These are phyloP conservation scores for Orchesella flavescens DNA, from an alignment of 2,888 invertebrate species.

Conservation along the genomic window DNA sequence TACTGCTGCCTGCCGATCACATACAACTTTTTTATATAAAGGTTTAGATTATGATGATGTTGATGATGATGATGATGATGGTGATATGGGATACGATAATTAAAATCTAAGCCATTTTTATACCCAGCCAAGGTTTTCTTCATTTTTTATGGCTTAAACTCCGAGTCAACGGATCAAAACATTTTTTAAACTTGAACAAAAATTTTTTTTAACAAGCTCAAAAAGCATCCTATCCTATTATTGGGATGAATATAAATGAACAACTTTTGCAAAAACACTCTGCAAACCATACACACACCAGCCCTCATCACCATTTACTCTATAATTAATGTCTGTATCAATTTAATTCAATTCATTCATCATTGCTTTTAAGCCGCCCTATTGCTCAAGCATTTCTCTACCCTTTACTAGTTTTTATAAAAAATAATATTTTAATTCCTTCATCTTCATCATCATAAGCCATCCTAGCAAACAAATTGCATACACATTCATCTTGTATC, in stretches of 20 bases:
- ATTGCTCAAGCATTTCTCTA: neutral
- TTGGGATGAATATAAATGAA: too few species aligned
- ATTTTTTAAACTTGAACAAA: too few species aligned
- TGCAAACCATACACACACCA: too few species aligned
- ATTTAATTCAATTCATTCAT: constrained; percentile 29
- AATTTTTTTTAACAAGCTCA: too few species aligned
- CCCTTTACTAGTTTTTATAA: neutral
- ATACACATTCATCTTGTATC: neutral
- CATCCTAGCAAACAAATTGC: neutral
- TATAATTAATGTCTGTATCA: constrained; percentile 19
- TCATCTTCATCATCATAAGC: neutral
- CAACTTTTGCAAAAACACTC: too few species aligned
- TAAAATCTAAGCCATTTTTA: neutral
- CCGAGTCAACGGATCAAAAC: too few species aligned
- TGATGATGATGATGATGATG: too few species aligned
- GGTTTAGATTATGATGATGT: neutral
- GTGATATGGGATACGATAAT: neutral
- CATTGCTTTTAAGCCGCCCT: constrained; percentile 2
- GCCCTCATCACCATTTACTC: too few species aligned
- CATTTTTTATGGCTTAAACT: too few species aligned
- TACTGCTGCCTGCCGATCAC: neutral
- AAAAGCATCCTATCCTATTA: too few species aligned
- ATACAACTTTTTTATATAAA: neutral
- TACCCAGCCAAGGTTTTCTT: constrained; percentile 1
- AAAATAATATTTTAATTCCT: neutral